phyloP scores from a whole-genome alignment of 2,888 invertebrate genomes.

The Synergus japonicus region DNA sequence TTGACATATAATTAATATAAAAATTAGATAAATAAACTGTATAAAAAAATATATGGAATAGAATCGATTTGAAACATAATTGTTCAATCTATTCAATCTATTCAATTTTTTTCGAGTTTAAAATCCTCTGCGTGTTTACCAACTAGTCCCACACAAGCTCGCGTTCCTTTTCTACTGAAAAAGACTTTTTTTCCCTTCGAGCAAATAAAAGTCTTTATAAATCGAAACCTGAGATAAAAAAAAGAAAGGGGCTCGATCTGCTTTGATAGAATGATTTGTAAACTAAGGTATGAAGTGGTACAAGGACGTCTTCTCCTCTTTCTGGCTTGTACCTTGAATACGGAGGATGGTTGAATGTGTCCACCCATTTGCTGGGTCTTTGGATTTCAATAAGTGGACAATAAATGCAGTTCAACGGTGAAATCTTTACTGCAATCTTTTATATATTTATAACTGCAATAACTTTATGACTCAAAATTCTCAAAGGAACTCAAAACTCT shows the following conservation, averaged over 20 bases:
- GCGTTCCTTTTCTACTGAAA: neutral
- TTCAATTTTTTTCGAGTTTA: neutral
- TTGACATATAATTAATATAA: neutral
- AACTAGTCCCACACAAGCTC: neutral
- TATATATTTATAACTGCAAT: neutral
- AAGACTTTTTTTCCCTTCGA: neutral
- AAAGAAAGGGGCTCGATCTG: constrained; percentile 9
- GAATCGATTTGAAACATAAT: neutral
- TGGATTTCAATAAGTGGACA: constrained; percentile 31
- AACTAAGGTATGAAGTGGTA: constrained; percentile 39
- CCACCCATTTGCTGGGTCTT: constrained; percentile 27
- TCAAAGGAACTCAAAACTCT: neutral
- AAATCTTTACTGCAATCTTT: neutral
- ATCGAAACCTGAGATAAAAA: neutral
- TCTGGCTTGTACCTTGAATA: constrained; percentile 15
- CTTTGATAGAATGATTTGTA: constrained; percentile 32
- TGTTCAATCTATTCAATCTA: neutral
- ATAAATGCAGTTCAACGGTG: constrained; percentile 25
- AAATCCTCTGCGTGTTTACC: neutral
- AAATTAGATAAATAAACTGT: too few relatives aligned
- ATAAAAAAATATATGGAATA: too few relatives aligned
- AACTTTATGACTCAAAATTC: neutral
- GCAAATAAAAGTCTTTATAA: constrained; percentile 23
- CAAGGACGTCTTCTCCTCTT: constrained; percentile 38
- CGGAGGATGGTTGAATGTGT: constrained; percentile 7